Conservation (phyloP, 2,797 vertebrate species). For the Phataginus tetradactyla region DNA sequence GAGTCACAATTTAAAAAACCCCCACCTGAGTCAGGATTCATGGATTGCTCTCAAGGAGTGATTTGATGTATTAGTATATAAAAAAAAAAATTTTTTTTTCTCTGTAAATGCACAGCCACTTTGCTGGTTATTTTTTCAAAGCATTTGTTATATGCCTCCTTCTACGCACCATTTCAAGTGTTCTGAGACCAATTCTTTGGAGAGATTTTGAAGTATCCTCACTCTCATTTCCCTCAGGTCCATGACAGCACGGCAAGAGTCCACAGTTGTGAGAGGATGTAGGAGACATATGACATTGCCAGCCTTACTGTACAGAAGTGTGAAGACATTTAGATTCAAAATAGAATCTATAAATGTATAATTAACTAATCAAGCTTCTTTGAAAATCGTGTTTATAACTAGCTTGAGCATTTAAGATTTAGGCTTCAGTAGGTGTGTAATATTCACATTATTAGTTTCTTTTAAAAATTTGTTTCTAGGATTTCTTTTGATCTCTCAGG, state of each 20-base stretch:
- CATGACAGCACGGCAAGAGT: not conserved
- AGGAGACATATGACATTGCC: not conserved
- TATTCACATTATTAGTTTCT: not conserved
- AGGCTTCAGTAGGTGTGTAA: not conserved
- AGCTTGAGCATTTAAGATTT: not conserved
- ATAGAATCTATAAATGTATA: not conserved
- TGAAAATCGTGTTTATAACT: not conserved
- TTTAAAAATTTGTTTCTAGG: not conserved
- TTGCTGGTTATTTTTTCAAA: not conserved
- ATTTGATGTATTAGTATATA: not conserved
- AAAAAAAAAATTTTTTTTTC: not conserved
- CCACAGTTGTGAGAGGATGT: not conserved
- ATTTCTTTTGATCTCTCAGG: not conserved
- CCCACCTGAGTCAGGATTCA: not conserved
- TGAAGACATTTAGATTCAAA: not conserved
- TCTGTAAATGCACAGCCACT: not conserved
- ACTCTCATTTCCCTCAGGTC: not conserved
- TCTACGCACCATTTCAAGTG: not conserved
- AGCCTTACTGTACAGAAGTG: not conserved
- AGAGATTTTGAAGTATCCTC: constrained; percentile 39
- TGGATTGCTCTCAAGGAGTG: not conserved
- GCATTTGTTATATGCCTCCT: not conserved
- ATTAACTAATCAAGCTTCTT: not conserved
- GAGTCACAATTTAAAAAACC: not conserved
- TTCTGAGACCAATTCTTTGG: not conserved